Base-by-base conservation (phyloP, 2,888 invertebrate species). In the Dysmachus trigonus region DNA sequence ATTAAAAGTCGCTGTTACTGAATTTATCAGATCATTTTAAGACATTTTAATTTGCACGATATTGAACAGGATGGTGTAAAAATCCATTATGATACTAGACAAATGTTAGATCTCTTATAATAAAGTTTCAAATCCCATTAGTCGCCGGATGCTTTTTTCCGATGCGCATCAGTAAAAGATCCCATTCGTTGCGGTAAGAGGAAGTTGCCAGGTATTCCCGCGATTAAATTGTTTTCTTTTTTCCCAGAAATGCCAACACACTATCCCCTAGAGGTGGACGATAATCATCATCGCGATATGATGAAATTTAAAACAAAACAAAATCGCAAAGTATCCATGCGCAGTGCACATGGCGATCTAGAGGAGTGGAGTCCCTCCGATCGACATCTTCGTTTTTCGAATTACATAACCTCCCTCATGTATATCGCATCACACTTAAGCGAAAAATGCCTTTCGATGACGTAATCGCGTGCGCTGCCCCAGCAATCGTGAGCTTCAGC, bases 401-500 rank as follows among this genome's bases (percentile, higher is more conserved):
- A 31, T 77, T 84, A 47, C 86, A 84, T 81, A 71, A 82, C 86
- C 33, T 74, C 71, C 31, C 62, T 41, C 83, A 53, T 76, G 35
- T 76, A 86, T 86, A 86, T 86, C 62, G 35, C 51, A 86, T 86
- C 62, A 62, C 62, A 62, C 62, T n/a, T n/a, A 62, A 62, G 27
- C 85, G 81, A 87, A 76, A 87, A 72, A 62, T 73, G 82, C 85
- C 85, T 87, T 87, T 85, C 73, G 30, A 51, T 85, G 81, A 87
- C 85, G 85, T 85, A 87, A 82, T 85, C 73, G 38, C 81, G 85
- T 85, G 62, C 74, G 62, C 62, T 62, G 62, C 62, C 62, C 62
- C 38, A 77, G 76, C 72, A 41, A 81, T 27, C 76, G n/a, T n/a
- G 81, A 74, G 62, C 81, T 81, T 82, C 31, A 33, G 53, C 33